phyloP scores from a whole-genome alignment of 1,140 invertebrate genomes.

The Leptinotarsa defecta region DNA sequence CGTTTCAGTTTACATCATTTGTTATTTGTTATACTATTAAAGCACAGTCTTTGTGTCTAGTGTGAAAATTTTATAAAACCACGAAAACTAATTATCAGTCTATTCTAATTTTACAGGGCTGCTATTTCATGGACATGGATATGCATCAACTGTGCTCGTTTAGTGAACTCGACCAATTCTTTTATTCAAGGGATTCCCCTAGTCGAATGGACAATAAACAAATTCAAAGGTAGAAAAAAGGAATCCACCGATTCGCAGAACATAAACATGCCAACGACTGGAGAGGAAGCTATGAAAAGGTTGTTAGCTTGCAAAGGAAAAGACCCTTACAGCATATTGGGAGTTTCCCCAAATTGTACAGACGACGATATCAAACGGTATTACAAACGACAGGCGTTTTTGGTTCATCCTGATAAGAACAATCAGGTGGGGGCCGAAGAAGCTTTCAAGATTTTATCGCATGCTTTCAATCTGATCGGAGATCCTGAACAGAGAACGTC shows the following conservation, averaged over 20 bases:
- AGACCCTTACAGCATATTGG: conserved; percentile 76
- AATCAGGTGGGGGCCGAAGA: conserved; percentile 92
- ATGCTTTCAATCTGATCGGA: conserved; percentile 92
- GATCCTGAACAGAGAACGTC: conserved; percentile 69
- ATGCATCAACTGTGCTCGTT: conserved; percentile 42
- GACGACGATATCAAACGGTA: conserved; percentile 93
- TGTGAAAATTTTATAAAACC: too few species aligned
- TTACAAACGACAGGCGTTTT: conserved; percentile 88
- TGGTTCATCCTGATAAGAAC: conserved; percentile 96
- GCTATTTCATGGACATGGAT: conserved; percentile 47
- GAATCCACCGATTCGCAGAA: conserved; percentile 64
- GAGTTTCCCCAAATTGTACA: conserved; percentile 83
- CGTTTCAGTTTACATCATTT: too few species aligned
- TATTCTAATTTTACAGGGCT: conserved; percentile 33
- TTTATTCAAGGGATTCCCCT: conserved; percentile 49
- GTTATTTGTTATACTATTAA: too few species aligned
- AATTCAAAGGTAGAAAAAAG: conserved; percentile 46
- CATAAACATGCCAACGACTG: conserved; percentile 83
- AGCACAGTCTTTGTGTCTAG: too few species aligned
- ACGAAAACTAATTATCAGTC: too few species aligned
- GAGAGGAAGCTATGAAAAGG: conserved; percentile 92
- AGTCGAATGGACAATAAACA: conserved; percentile 52
- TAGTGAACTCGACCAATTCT: conserved; percentile 43
- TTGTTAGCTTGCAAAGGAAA: conserved; percentile 91
- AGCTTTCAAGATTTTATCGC: conserved; percentile 92